Evolutionary conservation across 2,888 invertebrate species (phyloP).

Genomic region (Ceramica pisi): DNA sequence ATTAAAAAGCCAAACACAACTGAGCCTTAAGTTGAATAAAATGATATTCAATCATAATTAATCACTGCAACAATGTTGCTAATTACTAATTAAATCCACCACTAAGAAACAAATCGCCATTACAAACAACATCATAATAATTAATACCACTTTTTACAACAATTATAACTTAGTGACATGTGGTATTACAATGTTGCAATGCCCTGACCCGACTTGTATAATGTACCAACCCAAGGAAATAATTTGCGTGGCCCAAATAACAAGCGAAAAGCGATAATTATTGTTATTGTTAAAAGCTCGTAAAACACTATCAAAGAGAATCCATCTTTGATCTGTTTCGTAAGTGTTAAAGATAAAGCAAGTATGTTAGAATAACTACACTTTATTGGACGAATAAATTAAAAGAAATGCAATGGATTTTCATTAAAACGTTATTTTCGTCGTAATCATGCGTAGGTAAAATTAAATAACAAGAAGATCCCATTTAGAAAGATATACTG

Average conservation of each 20-base stretch:
- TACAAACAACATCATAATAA: slow-evolving; percentile 31
- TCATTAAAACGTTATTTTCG: slow-evolving; percentile 24
- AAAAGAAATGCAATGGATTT: slow-evolving; percentile 35
- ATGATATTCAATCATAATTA: slow-evolving; percentile 25
- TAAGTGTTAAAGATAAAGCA: slow-evolving; percentile 64
- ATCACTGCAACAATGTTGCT: slow-evolving; percentile 41
- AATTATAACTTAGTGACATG: slow-evolving; percentile 64
- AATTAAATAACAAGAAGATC: slow-evolving; percentile 46
- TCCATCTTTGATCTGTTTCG: slow-evolving; percentile 66
- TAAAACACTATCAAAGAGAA: slow-evolving; percentile 65
- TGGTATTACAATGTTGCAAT: slow-evolving; percentile 66
- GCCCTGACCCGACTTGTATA: slow-evolving; percentile 57
- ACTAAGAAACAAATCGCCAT: slow-evolving; percentile 37
- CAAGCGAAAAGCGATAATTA: slow-evolving; percentile 58
- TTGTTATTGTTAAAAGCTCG: slow-evolving; percentile 66
- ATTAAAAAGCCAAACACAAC: no score
- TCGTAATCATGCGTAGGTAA: slow-evolving; percentile 39
- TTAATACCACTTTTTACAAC: slow-evolving; percentile 52
- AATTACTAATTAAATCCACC: slow-evolving; percentile 50
- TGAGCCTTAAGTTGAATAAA: background rate
- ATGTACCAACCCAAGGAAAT: slow-evolving; percentile 64
- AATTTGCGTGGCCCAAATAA: slow-evolving; percentile 60
- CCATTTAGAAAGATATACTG: slow-evolving; percentile 53
- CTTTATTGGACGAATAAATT: slow-evolving; percentile 51
- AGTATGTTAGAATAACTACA: slow-evolving; percentile 62